phyloP scores from a whole-genome alignment of 2,113 vertebrate species.

The Boleophthalmus pectinirostris region DNA sequence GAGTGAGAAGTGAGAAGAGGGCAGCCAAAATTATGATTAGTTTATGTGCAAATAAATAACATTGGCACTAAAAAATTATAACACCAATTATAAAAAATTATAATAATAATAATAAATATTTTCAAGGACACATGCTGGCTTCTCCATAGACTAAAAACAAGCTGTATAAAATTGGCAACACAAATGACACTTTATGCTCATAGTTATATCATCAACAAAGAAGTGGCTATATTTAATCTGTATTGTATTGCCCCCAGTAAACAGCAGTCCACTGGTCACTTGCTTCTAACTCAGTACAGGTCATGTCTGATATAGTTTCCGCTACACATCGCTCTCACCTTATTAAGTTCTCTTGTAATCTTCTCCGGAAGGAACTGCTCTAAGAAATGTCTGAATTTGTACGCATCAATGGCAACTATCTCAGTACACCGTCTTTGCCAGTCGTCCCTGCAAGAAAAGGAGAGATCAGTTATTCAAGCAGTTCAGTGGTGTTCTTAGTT shows the following conservation, averaged over 20 bases:
- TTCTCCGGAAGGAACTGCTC: slow-evolving; percentile 95
- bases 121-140: too few relatives aligned
- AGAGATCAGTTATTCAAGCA: neutral
- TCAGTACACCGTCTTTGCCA: slow-evolving; percentile 94
- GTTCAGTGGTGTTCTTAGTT: neutral
- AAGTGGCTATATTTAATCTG: too few relatives aligned
- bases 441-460: slow-evolving; percentile 78
- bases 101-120: too few relatives aligned
- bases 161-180: too few relatives aligned
- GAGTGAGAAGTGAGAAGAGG: too few relatives aligned
- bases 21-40: too few relatives aligned
- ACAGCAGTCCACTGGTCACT: neutral
- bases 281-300: neutral
- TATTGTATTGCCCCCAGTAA: neutral
- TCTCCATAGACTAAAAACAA: too few relatives aligned
- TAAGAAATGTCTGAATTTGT: slow-evolving; percentile 86
- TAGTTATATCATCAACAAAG: too few relatives aligned
- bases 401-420: slow-evolving; percentile 94
- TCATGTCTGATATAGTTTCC: neutral
- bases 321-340: slow-evolving; percentile 77
- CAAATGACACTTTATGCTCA: too few relatives aligned
- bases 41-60: too few relatives aligned
- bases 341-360: slow-evolving; percentile 93
- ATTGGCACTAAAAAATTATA: too few relatives aligned
- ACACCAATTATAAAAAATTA: too few relatives aligned